Percentiles rank a stretch among this genome's conserved stretches.
These are phyloP conservation scores for Parus major DNA, from an alignment of 2,113 vertebrate genomes.

Conservation along the genomic window DNA sequence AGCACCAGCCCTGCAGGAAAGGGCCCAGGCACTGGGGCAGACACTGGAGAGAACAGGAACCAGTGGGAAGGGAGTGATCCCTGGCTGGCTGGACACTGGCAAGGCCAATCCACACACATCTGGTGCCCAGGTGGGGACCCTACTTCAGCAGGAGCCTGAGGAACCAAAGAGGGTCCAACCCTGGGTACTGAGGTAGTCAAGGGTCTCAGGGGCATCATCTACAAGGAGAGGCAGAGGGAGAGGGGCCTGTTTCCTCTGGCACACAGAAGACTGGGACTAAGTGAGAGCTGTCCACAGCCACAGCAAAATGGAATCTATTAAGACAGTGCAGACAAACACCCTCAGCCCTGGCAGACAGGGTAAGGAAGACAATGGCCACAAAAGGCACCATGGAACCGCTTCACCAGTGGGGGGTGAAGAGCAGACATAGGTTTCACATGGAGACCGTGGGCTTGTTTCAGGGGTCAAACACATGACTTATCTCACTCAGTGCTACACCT, in stretches of 20 bases:
- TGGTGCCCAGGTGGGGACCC: neutral
- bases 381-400: neutral
- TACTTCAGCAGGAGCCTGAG: neutral
- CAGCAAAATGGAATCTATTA: neutral
- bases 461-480: neutral
- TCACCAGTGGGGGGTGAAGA: neutral
- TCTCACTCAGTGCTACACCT: neutral
- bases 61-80: accelerated
- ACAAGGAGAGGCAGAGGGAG: neutral
- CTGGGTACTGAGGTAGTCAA: neutral
- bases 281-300: neutral
- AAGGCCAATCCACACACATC: neutral
- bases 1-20: neutral
- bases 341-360: neutral
- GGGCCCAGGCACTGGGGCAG: neutral
- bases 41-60: accelerated
- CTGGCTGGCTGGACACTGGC: neutral
- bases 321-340: neutral
- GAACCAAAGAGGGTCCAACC: neutral
- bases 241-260: neutral
- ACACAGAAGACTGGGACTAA: neutral
- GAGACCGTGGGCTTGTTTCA: neutral
- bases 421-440: neutral
- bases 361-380: neutral
- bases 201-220: neutral